A percentile compares a stretch with the other conserved stretches of the same genome.
These are phyloP conservation scores for Micronycteris hirsuta DNA, from an alignment of 2,113 vertebrate species.

Conservation along the genomic window DNA sequence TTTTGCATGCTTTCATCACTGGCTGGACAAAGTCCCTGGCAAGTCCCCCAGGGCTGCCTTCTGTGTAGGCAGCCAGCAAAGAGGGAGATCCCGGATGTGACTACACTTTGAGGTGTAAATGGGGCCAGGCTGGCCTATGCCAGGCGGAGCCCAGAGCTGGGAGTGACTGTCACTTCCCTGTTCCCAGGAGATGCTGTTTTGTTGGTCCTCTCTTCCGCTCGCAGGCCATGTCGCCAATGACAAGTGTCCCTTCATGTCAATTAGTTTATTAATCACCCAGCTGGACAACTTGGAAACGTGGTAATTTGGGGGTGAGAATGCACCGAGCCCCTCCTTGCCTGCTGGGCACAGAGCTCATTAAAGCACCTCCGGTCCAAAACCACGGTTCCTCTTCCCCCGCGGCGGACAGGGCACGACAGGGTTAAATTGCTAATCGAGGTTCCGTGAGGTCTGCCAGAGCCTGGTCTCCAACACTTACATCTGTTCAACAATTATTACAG, in stretches of 20 bases:
- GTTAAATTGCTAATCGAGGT: conserved; percentile 96
- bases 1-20: conserved; percentile 60
- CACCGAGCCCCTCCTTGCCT: background rate
- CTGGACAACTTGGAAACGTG: background rate
- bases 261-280: background rate
- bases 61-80: background rate
- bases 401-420: conserved; percentile 75
- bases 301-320: background rate
- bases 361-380: conserved; percentile 38
- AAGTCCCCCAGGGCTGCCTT: conserved; percentile 29
- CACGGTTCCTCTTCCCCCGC: conserved; percentile 4
- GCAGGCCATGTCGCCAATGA: background rate
- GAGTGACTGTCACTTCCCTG: background rate
- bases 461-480: conserved; percentile 96
- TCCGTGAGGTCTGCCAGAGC: conserved; percentile 94
- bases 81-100: background rate
- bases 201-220: background rate
- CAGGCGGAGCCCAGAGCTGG: background rate
- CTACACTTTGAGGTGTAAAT: conserved; percentile 55
- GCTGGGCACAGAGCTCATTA: conserved; percentile 42
- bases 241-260: background rate
- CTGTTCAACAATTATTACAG: conserved; percentile 99
- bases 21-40: conserved; percentile 51
- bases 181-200: background rate
- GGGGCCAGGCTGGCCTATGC: background rate